A percentile compares a stretch with the other conserved stretches of the same genome.
phyloP scores from a whole-genome alignment of 2,888 invertebrate species.

The Ophion obscuratus region DNA sequence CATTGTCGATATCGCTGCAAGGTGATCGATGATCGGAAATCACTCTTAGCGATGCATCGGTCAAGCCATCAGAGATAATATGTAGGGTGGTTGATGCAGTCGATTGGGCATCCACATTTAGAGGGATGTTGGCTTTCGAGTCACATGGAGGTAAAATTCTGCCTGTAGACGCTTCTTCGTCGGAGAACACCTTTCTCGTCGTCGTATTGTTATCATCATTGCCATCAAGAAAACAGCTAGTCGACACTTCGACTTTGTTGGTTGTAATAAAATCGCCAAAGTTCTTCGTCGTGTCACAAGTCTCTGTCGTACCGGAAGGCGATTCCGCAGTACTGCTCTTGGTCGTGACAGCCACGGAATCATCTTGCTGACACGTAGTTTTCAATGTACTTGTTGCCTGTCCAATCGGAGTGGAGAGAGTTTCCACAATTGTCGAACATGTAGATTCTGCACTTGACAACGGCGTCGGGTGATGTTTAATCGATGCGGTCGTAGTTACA shows the following conservation, averaged over 20 bases:
- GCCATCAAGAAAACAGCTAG: neutral
- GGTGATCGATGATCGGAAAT: neutral
- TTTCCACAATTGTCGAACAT: neutral
- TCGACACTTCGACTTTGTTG: neutral
- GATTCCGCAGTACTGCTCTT: neutral
- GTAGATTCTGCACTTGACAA: neutral
- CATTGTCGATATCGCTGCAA: conserved; percentile 19
- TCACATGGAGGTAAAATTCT: conserved; percentile 57
- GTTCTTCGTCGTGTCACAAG: neutral
- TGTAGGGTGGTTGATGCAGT: neutral
- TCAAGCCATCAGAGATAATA: neutral
- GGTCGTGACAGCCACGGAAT: neutral
- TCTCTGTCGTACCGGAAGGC: neutral
- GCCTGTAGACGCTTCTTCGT: conserved; percentile 34
- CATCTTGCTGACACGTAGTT: conserved; percentile 7
- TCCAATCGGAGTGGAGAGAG: neutral
- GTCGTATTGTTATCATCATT: conserved; percentile 3
- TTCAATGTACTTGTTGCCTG: neutral
- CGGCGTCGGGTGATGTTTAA: neutral
- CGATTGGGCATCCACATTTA: neutral
- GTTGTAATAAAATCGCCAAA: neutral
- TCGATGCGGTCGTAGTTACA: neutral
- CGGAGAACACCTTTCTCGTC: neutral
- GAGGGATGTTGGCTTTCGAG: neutral
- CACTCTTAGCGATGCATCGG: neutral